These are phyloP conservation scores for Phallusia fumigata DNA, from an alignment of 23 tunicate genomes.

Conservation along the genomic window DNA sequence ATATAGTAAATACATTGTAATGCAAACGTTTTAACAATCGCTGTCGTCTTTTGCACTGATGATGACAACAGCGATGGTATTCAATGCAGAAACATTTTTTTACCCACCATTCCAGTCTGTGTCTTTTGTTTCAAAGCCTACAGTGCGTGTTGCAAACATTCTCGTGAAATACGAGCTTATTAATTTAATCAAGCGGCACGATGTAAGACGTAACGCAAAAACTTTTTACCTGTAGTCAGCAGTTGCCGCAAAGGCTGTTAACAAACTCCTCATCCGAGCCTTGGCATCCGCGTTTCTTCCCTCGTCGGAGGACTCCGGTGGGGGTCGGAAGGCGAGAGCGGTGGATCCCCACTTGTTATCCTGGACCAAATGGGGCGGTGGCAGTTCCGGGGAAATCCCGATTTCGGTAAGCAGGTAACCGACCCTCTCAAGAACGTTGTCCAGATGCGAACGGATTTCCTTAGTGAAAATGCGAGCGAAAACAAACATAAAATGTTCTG, in stretches of 20 bases:
- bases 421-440: slow-evolving; percentile 36
- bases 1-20: too few relatives aligned
- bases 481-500: too few relatives aligned
- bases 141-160: too few relatives aligned
- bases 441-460: slow-evolving; percentile 19
- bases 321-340: slow-evolving; percentile 19
- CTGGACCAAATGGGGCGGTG: background rate
- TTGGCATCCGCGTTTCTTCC: slow-evolving; percentile 15
- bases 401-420: slow-evolving; percentile 32
- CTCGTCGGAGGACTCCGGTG: background rate
- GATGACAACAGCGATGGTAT: too few relatives aligned
- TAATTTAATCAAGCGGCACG: too few relatives aligned
- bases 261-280: background rate
- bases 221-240: slow-evolving; percentile 12
- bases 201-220: too few relatives aligned
- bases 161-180: too few relatives aligned
- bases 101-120: too few relatives aligned
- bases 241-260: background rate
- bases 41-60: too few relatives aligned
- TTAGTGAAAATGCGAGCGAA: background rate
- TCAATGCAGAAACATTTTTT: too few relatives aligned
- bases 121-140: too few relatives aligned
- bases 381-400: slow-evolving; percentile 51
- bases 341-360: slow-evolving; percentile 3
- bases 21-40: too few relatives aligned